Evolutionary conservation across 2,797 vertebrate genomes (phyloP).

Genomic region (Xenopus petersii): DNA sequence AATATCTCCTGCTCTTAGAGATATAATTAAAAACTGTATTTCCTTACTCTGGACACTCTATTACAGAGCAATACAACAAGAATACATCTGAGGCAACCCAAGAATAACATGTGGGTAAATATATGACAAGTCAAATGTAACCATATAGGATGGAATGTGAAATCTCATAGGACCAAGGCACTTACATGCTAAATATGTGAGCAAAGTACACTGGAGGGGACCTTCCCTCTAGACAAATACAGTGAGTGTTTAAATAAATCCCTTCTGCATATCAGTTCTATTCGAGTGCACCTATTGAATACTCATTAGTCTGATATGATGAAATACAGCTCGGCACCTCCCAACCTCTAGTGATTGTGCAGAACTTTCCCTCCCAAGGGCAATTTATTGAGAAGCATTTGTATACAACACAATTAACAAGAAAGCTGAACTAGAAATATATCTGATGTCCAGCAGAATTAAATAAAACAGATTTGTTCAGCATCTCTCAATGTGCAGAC

Average conservation of each 20-base stretch:
- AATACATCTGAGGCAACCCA: no score
- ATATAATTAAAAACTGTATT: no score
- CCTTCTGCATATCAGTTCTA: constrained; percentile 3
- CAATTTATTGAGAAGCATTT: background rate
- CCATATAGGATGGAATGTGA: no score
- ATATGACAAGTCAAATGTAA: no score
- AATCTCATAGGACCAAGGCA: no score
- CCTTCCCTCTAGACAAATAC: constrained; percentile 30
- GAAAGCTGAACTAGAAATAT: background rate
- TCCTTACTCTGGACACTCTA: no score
- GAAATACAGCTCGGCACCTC: background rate
- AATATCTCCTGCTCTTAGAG: no score
- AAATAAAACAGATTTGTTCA: no score
- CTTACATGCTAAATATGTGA: background rate
- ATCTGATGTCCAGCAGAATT: no score
- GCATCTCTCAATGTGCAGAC: no score
- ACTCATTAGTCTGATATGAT: constrained; percentile 14
- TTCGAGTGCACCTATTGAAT: background rate
- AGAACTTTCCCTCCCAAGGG: constrained; percentile 1
- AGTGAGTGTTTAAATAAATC: constrained; percentile 4
- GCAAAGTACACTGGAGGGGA: constrained; percentile 17
- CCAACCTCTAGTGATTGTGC: background rate
- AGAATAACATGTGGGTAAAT: no score
- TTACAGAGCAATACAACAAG: no score
- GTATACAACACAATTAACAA: constrained; percentile 16